Conservation (phyloP, 1,140 invertebrate genomes). For the Temnothorax longispinosus region DNA sequence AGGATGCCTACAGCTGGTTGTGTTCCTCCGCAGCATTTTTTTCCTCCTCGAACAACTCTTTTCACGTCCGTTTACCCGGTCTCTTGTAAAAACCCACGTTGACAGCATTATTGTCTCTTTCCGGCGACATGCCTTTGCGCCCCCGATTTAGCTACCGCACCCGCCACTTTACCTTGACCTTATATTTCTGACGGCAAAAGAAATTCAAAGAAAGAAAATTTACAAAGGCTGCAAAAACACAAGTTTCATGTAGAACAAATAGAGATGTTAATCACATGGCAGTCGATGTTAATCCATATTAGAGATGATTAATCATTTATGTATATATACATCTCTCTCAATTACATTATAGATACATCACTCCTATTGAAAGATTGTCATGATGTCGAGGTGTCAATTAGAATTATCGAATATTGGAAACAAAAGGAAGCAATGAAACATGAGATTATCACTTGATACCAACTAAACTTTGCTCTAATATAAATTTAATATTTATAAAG, state of each 20-base stretch:
- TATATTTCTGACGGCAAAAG: not conserved
- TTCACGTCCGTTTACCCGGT: slow-evolving; percentile 15
- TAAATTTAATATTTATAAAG: not conserved
- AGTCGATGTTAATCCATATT: not conserved
- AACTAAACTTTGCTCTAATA: not conserved
- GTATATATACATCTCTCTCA: not conserved
- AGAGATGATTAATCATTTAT: not conserved
- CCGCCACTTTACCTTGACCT: not conserved
- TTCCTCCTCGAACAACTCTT: slow-evolving; percentile 17
- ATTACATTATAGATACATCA: not conserved
- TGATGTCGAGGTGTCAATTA: not conserved
- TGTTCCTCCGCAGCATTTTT: slow-evolving; percentile 31
- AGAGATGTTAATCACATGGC: not conserved
- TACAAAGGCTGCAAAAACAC: not conserved
- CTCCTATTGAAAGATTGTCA: not conserved
- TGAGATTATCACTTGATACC: not conserved
- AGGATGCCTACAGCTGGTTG: slow-evolving; percentile 9
- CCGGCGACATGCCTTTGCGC: slow-evolving; percentile 21
- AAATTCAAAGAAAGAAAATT: not conserved
- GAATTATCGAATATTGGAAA: not conserved
- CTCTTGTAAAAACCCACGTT: slow-evolving; percentile 30
- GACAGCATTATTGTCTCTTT: slow-evolving; percentile 44
- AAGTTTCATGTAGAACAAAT: not conserved
- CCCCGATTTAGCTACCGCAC: not conserved
- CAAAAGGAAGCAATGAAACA: not conserved